A percentile compares a stretch with the other conserved stretches of the same genome.
phyloP scores from a whole-genome alignment of 2,888 invertebrate genomes.

The Pristionchus japonicus region DNA sequence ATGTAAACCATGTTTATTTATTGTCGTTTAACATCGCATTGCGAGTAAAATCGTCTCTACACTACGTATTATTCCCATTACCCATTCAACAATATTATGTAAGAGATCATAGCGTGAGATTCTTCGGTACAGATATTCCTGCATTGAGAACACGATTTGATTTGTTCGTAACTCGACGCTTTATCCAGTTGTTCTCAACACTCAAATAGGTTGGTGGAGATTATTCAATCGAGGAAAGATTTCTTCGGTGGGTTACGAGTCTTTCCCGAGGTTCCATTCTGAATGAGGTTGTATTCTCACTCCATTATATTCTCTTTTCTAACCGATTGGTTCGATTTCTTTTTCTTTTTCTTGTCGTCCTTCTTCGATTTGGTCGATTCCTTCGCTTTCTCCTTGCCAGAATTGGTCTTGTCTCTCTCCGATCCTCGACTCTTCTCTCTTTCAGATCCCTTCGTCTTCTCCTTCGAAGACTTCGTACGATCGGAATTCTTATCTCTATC shows the following conservation, averaged over 20 bases:
- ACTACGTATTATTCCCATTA: no score
- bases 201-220: not conserved
- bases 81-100: no score
- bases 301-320: not conserved
- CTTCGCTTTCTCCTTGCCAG: not conserved
- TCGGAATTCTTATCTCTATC: not conserved
- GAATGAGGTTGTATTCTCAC: not conserved
- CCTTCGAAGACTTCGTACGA: not conserved
- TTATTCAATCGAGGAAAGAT: constrained; percentile 10
- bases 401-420: not conserved
- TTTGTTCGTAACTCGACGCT: constrained; percentile 5
- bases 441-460: not conserved
- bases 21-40: constrained; percentile 7
- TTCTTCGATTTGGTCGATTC: not conserved
- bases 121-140: not conserved
- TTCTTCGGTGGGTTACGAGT: not conserved
- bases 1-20: not conserved
- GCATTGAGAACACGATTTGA: not conserved
- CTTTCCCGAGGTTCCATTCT: not conserved
- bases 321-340: not conserved
- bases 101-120: no score
- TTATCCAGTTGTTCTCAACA: not conserved
- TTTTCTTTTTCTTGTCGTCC: not conserved
- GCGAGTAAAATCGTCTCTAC: constrained; percentile 36
- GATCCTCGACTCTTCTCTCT: not conserved